Base-by-base conservation (phyloP, 2,797 vertebrate genomes). In the Poeciliopsis presidionis region DNA sequence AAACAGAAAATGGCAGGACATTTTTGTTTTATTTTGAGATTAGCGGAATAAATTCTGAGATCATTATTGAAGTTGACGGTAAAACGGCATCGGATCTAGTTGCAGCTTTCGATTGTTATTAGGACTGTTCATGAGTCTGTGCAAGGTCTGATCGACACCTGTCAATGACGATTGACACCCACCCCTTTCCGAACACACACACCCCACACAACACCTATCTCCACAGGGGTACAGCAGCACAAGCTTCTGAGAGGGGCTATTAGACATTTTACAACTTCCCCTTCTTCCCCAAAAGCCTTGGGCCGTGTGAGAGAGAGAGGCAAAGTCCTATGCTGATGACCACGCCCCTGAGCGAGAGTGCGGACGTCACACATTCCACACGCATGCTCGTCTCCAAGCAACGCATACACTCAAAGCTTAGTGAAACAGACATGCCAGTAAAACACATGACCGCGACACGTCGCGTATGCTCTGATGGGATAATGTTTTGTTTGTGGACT, bases 281-380 rank as follows among this genome's bases (percentile, higher is more conserved):
- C 81, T 89, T 90, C 88, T 84, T 84, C 79, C 81, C 84, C 78
- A 33, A 65, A 87, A 91, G 90, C 86, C 87, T 86, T 51, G 77
- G 89, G 86, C 79, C 75, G 80, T 89, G 83, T 80, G 73, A 78
- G 87, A 90, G 89, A 84, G 73, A 59, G 67, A 46, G 53, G 73
- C 84, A 75, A 88, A 85, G 89, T 88, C 87, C 79, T 76, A 79
- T 83, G 89, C 78, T 91, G 88, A 87, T 84, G 75, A 90, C 90
- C 93, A 95, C 94, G 88, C 95, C 95, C 92, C 94, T 94, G 85
- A 74, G 85, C 85, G 82, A 83, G 84, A 82, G 88, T 81, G 55
- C 81, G 2, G 63, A 93, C 94, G 94, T 96, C 95, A 95, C 93
- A 94, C 95, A 95, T 96, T 95, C 93, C 93, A 92, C 89, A 90